phyloP scores from a whole-genome alignment of 2,888 invertebrate genomes.

The Trilocha varians region DNA sequence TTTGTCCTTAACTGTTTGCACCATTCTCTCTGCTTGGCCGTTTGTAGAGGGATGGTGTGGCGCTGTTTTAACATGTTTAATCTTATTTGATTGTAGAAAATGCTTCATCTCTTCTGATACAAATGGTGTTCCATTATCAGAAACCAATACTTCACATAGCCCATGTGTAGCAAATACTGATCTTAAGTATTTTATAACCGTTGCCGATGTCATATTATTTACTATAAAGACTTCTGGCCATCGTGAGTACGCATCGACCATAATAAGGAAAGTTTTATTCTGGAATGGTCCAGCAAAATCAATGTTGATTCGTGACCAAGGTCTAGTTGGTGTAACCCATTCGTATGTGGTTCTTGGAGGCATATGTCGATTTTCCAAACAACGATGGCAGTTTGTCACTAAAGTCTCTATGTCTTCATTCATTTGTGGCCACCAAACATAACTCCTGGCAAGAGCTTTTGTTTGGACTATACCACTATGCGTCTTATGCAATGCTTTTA shows the following conservation, averaged over 20 bases:
- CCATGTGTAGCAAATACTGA: no score
- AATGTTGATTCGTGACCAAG: constrained; percentile 9
- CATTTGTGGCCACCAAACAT: constrained; percentile 17
- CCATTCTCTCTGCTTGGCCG: constrained; percentile 14
- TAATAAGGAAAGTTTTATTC: constrained; percentile 9
- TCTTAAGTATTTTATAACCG: constrained; percentile 8
- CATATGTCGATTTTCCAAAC: constrained; percentile 4
- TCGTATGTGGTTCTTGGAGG: constrained; percentile 3
- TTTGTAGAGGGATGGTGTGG: constrained; percentile 16
- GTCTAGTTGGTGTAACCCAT: constrained; percentile 9
- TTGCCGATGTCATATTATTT: constrained; percentile 6
- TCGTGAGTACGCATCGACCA: constrained; percentile 10
- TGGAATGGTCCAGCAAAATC: constrained; percentile 13
- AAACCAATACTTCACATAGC: no score
- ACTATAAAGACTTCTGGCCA: constrained; percentile 3
- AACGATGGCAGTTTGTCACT: constrained; percentile 1
- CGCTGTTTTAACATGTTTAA: constrained; percentile 10
- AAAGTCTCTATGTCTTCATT: constrained; percentile 7
- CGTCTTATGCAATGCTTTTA: constrained; percentile 4
- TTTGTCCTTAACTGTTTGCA: constrained; percentile 15
- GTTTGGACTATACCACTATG: constrained; percentile 15
- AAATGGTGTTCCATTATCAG: no score
- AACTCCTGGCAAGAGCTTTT: constrained; percentile 15
- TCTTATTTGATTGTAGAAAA: constrained; percentile 11
- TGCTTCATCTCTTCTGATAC: constrained; percentile 12